Conservation (phyloP, 2,797 vertebrate species). For the Hypotaenidia philippensis region DNA sequence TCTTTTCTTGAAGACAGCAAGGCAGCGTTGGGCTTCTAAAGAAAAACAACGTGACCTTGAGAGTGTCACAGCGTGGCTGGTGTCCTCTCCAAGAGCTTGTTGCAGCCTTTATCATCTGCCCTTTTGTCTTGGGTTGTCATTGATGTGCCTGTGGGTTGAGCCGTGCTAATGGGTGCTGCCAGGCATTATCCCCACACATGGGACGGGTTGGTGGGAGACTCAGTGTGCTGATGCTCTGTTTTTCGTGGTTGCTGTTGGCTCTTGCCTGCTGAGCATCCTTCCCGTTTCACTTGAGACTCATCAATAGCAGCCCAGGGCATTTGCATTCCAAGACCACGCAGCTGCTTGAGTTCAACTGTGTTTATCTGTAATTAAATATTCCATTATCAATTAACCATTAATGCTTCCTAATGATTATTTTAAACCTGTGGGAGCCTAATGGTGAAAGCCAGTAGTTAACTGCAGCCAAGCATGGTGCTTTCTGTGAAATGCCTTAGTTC, state of each 20-base stretch:
- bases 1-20: neutral
- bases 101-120: neutral
- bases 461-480: neutral
- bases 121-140: neutral
- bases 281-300: neutral
- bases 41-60: neutral
- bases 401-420: neutral
- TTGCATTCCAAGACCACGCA: neutral
- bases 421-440: neutral
- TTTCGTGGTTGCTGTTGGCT: neutral
- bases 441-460: neutral
- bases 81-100: neutral
- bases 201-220: fast-evolving
- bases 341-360: neutral
- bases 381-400: conserved; percentile 43
- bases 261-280: neutral
- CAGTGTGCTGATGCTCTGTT: neutral
- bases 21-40: neutral
- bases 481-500: neutral
- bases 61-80: neutral
- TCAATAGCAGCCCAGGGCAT: neutral
- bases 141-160: neutral
- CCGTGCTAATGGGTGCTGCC: neutral
- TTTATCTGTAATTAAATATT: conserved; percentile 53
- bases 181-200: fast-evolving